A percentile compares a stretch with the other conserved stretches of the same genome.
Evolutionary conservation across 2,797 vertebrate genomes (phyloP).

Genomic region (Trichosurus vulpecula): DNA sequence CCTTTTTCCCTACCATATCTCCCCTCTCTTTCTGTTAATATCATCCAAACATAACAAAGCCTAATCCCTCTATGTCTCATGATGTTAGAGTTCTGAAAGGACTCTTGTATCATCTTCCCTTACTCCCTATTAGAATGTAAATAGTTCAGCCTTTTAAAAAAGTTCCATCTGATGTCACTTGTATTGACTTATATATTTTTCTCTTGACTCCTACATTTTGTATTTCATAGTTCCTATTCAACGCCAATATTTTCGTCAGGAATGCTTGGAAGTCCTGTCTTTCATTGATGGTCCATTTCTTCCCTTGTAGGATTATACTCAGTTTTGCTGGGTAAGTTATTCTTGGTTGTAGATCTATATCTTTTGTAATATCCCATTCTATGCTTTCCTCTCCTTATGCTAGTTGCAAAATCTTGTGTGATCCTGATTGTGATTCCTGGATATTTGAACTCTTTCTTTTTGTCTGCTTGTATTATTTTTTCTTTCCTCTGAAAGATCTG

Average conservation of each 20-base stretch:
- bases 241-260: not conserved
- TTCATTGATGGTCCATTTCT: not conserved
- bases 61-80: not conserved
- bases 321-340: not conserved
- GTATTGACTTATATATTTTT: not conserved
- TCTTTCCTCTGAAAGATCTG: not conserved
- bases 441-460: not conserved
- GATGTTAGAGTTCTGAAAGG: not conserved
- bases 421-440: not conserved
- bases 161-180: not conserved
- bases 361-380: not conserved
- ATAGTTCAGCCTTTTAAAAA: not conserved
- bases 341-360: not conserved
- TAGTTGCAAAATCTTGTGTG: not conserved
- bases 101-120: not conserved
- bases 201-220: not conserved
- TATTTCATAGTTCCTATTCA: not conserved
- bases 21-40: not conserved
- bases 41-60: not conserved
- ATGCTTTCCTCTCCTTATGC: not conserved
- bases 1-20: not conserved
- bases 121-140: not conserved
- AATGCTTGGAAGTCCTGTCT: not conserved
- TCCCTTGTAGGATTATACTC: not conserved
- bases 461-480: not conserved